phyloP scores from a whole-genome alignment of 2,113 vertebrate genomes.

The Prolemur simus region DNA sequence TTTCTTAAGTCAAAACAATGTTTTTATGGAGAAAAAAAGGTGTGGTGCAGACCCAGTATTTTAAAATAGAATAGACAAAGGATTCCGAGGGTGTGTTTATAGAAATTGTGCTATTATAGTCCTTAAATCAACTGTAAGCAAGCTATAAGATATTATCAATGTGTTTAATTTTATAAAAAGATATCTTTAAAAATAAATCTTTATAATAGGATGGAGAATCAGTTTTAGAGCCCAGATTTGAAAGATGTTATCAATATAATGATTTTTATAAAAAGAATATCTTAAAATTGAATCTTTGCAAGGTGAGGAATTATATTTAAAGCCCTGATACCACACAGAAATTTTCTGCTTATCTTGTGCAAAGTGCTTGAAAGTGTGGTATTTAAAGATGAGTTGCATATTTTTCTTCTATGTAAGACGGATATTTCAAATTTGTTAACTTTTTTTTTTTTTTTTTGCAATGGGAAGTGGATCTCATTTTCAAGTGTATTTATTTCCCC shows the following conservation, averaged over 20 bases:
- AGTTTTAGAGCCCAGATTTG: background rate
- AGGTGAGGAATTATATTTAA: background rate
- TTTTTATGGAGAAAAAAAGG: background rate
- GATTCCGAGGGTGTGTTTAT: background rate
- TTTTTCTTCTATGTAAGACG: background rate
- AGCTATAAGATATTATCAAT: background rate
- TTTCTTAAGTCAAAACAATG: conserved; percentile 36
- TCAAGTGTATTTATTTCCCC: background rate
- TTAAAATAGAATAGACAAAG: background rate
- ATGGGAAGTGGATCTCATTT: background rate
- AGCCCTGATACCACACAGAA: background rate
- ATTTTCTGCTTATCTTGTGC: background rate
- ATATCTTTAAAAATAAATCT: background rate
- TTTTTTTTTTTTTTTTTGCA: background rate
- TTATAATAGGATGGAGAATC: background rate
- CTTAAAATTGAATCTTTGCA: background rate
- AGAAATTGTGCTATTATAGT: background rate
- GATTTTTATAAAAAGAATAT: background rate
- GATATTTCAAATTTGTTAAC: background rate
- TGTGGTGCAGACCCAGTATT: no score
- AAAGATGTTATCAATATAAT: background rate
- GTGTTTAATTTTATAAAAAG: background rate
- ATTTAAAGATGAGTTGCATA: background rate
- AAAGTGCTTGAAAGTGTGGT: background rate
- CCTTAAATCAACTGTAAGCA: background rate